Conservation (phyloP, 2,797 vertebrate species). For the Bovichtus variegatus region DNA sequence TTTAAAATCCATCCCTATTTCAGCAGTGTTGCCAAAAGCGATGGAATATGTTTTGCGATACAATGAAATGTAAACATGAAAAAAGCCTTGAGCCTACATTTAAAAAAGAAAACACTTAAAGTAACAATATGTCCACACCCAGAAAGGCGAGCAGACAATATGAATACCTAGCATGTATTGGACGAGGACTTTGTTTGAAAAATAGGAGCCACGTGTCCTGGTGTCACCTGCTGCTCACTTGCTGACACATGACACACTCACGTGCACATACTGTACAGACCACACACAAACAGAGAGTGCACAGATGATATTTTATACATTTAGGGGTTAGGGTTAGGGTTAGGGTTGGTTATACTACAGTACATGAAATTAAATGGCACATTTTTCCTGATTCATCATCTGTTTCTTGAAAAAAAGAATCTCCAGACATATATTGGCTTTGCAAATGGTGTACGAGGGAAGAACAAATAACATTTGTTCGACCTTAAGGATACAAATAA, state of each 20-base stretch:
- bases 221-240: constrained; percentile 53
- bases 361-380: neutral
- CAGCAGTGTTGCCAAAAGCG: too few relatives aligned
- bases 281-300: constrained; percentile 1
- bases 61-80: neutral
- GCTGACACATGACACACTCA: constrained; percentile 30
- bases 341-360: too few relatives aligned
- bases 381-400: neutral
- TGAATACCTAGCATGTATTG: constrained; percentile 34
- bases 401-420: neutral
- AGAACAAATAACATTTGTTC: neutral
- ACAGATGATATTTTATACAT: constrained; percentile 2
- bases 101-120: neutral
- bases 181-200: constrained; percentile 18
- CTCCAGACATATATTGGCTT: neutral
- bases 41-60: neutral
- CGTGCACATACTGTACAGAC: neutral
- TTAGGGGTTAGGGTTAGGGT: too few relatives aligned
- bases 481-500: neutral
- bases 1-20: neutral
- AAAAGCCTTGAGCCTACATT: neutral
- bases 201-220: constrained; percentile 44
- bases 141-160: constrained; percentile 14
- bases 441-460: neutral
- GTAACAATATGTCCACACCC: neutral